Evolutionary conservation across 2,797 vertebrate species (phyloP).

Genomic region (Yasuhikotakia modesta): DNA sequence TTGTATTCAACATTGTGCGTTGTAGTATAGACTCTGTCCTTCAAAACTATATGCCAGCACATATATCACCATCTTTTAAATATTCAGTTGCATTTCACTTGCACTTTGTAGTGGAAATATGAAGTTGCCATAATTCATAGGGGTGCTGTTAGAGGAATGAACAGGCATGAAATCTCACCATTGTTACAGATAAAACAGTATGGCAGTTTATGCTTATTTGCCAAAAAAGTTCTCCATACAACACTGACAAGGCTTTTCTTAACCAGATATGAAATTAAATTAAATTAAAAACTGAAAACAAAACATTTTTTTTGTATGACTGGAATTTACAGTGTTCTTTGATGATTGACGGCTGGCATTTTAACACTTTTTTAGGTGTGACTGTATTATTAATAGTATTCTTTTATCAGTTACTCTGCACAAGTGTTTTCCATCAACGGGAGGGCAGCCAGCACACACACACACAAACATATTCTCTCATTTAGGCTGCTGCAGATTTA

Average conservation of each 20-base stretch:
- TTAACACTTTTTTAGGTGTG: neutral
- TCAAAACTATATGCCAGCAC: neutral
- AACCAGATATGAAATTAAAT: too few species aligned
- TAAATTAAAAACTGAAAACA: neutral
- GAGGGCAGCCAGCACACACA: conserved; percentile 14
- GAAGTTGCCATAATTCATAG: neutral
- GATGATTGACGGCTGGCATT: neutral
- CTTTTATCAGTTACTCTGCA: neutral
- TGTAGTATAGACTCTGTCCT: neutral
- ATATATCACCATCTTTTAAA: neutral
- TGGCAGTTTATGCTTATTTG: conserved; percentile 27
- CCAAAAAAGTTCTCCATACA: neutral
- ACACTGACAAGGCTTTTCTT: neutral
- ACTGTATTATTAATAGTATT: neutral
- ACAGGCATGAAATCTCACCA: neutral
- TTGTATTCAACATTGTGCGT: conserved; percentile 5
- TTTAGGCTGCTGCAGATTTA: conserved; percentile 51
- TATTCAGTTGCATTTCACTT: neutral
- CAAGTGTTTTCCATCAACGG: neutral
- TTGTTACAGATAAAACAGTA: conserved; percentile 15
- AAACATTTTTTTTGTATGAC: neutral
- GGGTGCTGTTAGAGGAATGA: neutral
- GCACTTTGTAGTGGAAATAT: neutral
- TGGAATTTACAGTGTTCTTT: neutral
- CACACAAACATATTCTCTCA: neutral